Base-by-base conservation (phyloP, 1,140 invertebrate genomes). In the Solen grandis region DNA sequence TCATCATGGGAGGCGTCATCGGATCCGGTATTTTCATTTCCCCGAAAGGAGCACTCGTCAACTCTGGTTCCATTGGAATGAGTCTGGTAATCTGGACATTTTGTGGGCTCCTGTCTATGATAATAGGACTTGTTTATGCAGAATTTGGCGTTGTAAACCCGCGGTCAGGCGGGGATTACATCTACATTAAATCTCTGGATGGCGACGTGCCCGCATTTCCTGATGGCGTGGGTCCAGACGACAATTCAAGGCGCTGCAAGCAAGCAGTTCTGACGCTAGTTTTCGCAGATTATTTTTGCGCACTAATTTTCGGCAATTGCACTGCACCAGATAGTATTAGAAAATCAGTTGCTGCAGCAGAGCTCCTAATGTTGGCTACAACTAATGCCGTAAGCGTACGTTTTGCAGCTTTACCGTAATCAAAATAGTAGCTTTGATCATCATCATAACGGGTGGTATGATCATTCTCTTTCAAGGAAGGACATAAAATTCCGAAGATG, bases 221-320 rank as follows among this genome's bases (percentile, higher is more conserved):
- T 85, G 14, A 62, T 76, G 14, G 46, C 69, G n/a, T 86, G 81
- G 84, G 46, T 63, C 19, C 46, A 66, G 10, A 57, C 46, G 1
- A 60, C 78, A 25, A 36, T 86, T 84, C 97, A 99, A 60, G 92
- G 97, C 72, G 97, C 97, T 16, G 50, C 33, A 31, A 74, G 70
- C 52, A 35, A 97, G 33, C 77, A n/a, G 60, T 85, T 41, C 50
- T 83, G 5, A 55, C 80, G 3, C 46, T 86, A 19, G 68, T 70
- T n/a, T n/a, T n/a, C n/a, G n/a, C n/a, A n/a, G n/a, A n/a, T n/a
- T n/a, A n/a, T n/a, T n/a, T n/a, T n/a, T 59, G 81, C 38, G 66
- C 77, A 25, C 76, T 60, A 31, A 65, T 83, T 33, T 79, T 79
- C 54, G 63, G 50, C 5, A 55, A 27, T n/a, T 83, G 81, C 36